These are phyloP conservation scores for Elephas maximus DNA, from an alignment of 2,113 vertebrate genomes.

Conservation along the genomic window DNA sequence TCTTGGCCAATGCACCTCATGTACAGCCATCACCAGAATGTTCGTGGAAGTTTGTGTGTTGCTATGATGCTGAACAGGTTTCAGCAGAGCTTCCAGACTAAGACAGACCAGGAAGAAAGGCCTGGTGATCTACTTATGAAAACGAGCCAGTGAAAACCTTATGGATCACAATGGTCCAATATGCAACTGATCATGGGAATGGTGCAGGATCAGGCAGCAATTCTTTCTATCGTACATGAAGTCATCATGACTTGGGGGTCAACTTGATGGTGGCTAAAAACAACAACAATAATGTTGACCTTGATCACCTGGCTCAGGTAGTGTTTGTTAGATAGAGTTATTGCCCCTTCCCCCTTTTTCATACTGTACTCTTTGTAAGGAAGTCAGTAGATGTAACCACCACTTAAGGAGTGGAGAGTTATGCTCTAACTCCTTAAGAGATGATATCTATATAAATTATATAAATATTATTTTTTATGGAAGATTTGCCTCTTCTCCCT, in stretches of 20 bases:
- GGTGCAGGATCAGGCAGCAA: background rate
- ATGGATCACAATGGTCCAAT: background rate
- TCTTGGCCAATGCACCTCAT: background rate
- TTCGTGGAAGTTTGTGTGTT: background rate
- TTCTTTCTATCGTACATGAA: background rate
- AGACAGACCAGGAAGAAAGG: background rate
- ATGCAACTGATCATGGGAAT: background rate
- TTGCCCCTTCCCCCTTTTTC: background rate
- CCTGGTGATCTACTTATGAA: background rate
- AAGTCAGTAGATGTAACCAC: background rate
- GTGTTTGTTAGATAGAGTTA: background rate
- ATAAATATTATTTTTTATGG: background rate
- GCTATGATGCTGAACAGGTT: background rate
- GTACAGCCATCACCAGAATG: background rate
- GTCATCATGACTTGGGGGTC: background rate
- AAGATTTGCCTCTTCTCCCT: background rate
- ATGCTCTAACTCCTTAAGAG: background rate
- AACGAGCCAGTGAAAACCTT: background rate
- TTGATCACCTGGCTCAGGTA: background rate
- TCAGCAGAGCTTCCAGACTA: background rate
- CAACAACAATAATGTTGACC: background rate
- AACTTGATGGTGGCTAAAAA: background rate
- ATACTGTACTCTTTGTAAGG: background rate
- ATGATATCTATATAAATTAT: background rate
- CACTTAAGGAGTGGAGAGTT: background rate